These are phyloP conservation scores for Enteromius fasciolatus DNA, from an alignment of 2,797 vertebrate genomes.

Conservation along the genomic window DNA sequence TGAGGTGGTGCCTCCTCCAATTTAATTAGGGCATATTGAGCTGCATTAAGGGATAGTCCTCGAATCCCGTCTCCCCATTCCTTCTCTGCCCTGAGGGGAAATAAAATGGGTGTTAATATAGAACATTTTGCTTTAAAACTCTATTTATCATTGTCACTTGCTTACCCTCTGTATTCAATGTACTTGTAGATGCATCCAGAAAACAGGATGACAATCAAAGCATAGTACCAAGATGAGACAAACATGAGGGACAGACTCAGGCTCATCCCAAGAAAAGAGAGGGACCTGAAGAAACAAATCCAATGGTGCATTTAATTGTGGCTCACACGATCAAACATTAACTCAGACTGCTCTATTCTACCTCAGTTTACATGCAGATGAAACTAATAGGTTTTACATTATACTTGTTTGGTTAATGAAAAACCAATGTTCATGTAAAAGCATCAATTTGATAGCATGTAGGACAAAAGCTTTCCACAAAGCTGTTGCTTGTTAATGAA, in stretches of 20 bases:
- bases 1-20: constrained; percentile 88
- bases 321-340: constrained; percentile 27
- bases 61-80: constrained; percentile 96
- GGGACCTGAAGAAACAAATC: constrained; percentile 77
- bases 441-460: neutral
- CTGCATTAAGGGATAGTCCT: constrained; percentile 91
- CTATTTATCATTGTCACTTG: constrained; percentile 28
- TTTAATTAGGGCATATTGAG: constrained; percentile 89
- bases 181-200: constrained; percentile 97
- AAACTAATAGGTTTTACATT: constrained; percentile 1
- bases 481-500: neutral
- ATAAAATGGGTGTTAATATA: neutral
- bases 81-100: constrained; percentile 85
- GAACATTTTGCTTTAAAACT: neutral
- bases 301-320: constrained; percentile 8
- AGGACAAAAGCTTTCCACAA: constrained; percentile 2
- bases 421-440: constrained; percentile 8
- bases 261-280: constrained; percentile 96
- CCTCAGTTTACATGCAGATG: neutral
- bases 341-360: neutral
- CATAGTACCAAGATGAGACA: constrained; percentile 95
- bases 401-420: constrained; percentile 26
- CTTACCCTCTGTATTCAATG: constrained; percentile 97
- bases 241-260: constrained; percentile 96
- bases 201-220: constrained; percentile 88